A percentile compares a stretch with the other conserved stretches of the same genome.
These are phyloP conservation scores for Macropodus opercularis DNA, from an alignment of 2,797 vertebrate genomes.

Conservation along the genomic window DNA sequence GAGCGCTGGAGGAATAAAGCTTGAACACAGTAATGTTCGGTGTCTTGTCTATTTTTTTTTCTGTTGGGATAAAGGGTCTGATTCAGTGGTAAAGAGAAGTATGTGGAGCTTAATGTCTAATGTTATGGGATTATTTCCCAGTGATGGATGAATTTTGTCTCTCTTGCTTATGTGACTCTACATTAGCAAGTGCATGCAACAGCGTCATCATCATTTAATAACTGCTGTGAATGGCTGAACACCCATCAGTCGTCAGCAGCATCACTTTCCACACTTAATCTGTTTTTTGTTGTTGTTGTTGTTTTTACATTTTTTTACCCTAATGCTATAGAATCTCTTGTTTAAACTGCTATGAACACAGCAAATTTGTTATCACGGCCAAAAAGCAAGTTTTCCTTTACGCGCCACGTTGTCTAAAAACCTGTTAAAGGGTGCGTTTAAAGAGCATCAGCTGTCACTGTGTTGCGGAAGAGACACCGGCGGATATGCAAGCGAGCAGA, in stretches of 20 bases:
- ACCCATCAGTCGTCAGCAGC: no score
- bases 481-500: conserved; percentile 36
- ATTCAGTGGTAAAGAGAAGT: conserved; percentile 7
- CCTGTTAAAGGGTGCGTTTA: conserved; percentile 7
- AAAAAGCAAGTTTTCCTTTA: no score
- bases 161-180: background rate
- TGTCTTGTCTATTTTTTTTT: conserved; percentile 11
- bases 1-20: conserved; percentile 4
- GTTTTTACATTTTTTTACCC: background rate
- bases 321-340: background rate
- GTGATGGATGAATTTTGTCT: background rate
- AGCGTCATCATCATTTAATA: no score
- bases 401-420: conserved; percentile 2
- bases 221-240: background rate
- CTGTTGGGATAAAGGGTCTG: background rate
- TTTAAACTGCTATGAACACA: background rate
- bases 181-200: background rate
- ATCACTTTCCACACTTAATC: background rate
- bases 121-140: background rate
- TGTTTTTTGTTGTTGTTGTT: no score
- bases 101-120: background rate
- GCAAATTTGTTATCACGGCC: background rate
- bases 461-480: conserved; percentile 23
- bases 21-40: conserved; percentile 6
- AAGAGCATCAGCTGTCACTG: conserved; percentile 1